Base-by-base conservation (phyloP, 2,797 vertebrate species). In the Acanthiza pusilla region DNA sequence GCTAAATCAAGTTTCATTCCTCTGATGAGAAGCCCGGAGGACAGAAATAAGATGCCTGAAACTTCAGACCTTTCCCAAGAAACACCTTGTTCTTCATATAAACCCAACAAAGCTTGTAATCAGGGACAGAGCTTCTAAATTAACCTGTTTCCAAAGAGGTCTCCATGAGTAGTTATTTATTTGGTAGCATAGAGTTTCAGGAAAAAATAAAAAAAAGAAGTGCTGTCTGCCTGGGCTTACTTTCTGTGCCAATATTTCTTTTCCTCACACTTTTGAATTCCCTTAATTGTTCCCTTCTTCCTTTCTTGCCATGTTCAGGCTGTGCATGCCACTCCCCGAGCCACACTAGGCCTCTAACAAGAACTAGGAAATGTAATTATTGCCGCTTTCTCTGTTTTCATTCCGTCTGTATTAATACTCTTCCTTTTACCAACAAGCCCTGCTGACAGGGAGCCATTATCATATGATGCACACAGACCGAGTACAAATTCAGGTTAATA, bases 381-480 rank as follows among this genome's bases (percentile, higher is more conserved):
- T 83, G 80, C 79, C 89, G 50, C 67, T 89, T 81, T 51, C 90
- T 81, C 79, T 63, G 83, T 90, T 92, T 94, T 74, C 89, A 82
- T 93, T 84, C 92, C 10, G 85, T 79, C 91, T 73, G 62, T 51
- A 95, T 94, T 76, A 96, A 96, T 92, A 93, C 65, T 11, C 88
- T 89, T 95, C 90, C 73, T 65, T 88, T 84, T 50, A 26, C 76
- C 51, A 70, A 53, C 73, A 50, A 90, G 55, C 89, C 71, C 55
- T 55, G 82, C 91, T 94, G 88, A 95, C 79, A 90, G 91, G 80
- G 84, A 79, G 68, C 93, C 90, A 61, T 96, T 96, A 83, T n/a
- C 48, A 3, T 57, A 25, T 36, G 91, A 90, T 92, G 94, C 82
- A 85, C 70, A 32, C 0, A 32, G 32, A 9, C 63, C 3, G 74